These are phyloP conservation scores for Siderastrea siderea DNA, from an alignment of 92 coral and sea anemone species.

Conservation along the genomic window DNA sequence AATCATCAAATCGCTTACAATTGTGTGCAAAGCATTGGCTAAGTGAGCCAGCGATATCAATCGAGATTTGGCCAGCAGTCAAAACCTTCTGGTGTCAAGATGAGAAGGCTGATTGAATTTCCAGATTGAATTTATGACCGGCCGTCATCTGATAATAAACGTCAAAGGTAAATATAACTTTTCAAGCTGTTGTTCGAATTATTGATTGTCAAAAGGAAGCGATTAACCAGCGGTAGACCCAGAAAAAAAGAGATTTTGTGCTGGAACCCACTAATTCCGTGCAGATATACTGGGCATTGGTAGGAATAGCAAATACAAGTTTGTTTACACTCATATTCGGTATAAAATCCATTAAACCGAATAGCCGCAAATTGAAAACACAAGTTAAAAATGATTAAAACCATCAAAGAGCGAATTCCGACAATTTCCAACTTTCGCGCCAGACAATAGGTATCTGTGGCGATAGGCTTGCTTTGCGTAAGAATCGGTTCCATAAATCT, in stretches of 20 bases:
- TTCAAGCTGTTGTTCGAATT: slow-evolving; percentile 47
- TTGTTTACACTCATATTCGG: slow-evolving; percentile 27
- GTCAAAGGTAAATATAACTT: slow-evolving; percentile 8
- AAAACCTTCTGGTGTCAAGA: slow-evolving; percentile 38
- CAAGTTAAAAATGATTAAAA: slow-evolving; percentile 31
- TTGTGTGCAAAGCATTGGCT: no score
- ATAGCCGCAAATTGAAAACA: slow-evolving; percentile 54
- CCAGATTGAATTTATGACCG: slow-evolving; percentile 28
- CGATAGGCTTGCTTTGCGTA: background rate
- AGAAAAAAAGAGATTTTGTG: background rate
- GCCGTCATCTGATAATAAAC: slow-evolving; percentile 27
- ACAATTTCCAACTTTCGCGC: slow-evolving; percentile 49
- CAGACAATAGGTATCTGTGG: slow-evolving; percentile 16
- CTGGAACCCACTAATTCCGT: background rate
- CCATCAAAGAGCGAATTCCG: slow-evolving; percentile 57
- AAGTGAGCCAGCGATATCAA: background rate
- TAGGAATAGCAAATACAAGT: slow-evolving; percentile 3
- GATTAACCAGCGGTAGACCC: background rate
- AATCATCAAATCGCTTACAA: no score
- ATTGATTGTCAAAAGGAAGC: slow-evolving; percentile 1
- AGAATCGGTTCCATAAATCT: slow-evolving; percentile 3
- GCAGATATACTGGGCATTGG: background rate
- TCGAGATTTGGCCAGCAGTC: slow-evolving; percentile 5
- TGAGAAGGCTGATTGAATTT: slow-evolving; percentile 42
- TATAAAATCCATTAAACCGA: slow-evolving; percentile 41